Percentiles rank a stretch among this genome's conserved stretches.
phyloP scores from a whole-genome alignment of 2,113 vertebrate species.

The Cinclus mexicanus region DNA sequence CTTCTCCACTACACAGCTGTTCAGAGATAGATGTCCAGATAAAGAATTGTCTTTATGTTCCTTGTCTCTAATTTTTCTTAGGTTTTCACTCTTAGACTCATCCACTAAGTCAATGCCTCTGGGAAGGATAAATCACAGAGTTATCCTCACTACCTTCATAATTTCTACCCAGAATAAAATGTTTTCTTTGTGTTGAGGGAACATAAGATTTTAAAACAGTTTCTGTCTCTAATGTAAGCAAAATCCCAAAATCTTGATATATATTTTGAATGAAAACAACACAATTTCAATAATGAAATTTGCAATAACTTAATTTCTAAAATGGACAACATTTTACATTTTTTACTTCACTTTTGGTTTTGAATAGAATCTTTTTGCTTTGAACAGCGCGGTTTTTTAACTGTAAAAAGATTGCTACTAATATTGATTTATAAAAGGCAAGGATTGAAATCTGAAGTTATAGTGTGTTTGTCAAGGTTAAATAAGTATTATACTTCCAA shows the following conservation, averaged over 20 bases:
- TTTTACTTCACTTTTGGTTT: background rate
- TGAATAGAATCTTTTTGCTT: background rate
- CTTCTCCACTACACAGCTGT: background rate
- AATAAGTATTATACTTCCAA: background rate
- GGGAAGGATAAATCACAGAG: conserved; percentile 31
- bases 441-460: background rate
- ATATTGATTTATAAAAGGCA: background rate
- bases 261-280: background rate
- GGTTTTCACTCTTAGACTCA: background rate
- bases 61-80: background rate
- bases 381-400: background rate
- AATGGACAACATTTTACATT: background rate
- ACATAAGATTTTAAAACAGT: background rate
- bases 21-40: background rate
- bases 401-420: background rate
- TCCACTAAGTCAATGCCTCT: background rate
- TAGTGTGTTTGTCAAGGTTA: background rate
- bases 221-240: background rate
- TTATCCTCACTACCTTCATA: background rate
- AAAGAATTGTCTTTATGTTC: background rate
- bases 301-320: background rate
- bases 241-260: background rate
- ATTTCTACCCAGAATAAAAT: background rate
- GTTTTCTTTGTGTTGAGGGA: background rate
- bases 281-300: background rate